These are phyloP conservation scores for Platynereis dumerilii DNA, from an alignment of 2,888 invertebrate species.

Conservation along the genomic window DNA sequence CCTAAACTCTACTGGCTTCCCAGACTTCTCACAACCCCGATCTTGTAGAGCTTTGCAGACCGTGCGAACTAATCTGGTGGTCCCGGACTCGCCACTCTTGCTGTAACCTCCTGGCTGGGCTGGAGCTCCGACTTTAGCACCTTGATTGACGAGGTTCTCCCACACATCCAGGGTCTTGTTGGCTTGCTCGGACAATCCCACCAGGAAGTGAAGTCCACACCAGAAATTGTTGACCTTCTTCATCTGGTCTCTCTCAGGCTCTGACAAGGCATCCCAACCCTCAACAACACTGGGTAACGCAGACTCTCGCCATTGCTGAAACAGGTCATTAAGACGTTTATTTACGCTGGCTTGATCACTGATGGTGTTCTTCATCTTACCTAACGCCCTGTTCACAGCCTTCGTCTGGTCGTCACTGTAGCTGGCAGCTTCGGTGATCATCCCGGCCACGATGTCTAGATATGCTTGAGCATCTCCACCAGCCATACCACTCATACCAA, in stretches of 20 bases:
- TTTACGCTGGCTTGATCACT: conserved; percentile 22
- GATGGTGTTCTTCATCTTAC: conserved; percentile 22
- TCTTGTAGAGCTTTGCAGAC: conserved; percentile 34
- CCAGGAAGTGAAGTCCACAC: conserved; percentile 33
- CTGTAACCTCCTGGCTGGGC: conserved; percentile 12
- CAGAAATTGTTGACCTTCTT: conserved; percentile 29
- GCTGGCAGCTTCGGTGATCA: conserved; percentile 9
- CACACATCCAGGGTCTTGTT: conserved; percentile 25
- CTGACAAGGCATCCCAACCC: conserved; percentile 22
- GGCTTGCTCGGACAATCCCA: conserved; percentile 32
- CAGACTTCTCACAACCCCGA: conserved; percentile 31
- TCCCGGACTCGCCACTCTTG: conserved; percentile 20
- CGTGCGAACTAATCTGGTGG: conserved; percentile 29
- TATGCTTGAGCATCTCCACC: conserved; percentile 11
- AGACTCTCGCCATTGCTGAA: conserved; percentile 24
- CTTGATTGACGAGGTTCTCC: conserved; percentile 28
- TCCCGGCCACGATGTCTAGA: neutral
- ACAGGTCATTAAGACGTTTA: conserved; percentile 26
- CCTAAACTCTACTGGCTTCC: conserved; percentile 31
- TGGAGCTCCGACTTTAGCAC: conserved; percentile 22
- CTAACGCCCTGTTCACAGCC: neutral
- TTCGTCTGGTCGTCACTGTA: neutral
- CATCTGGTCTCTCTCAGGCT: conserved; percentile 11
- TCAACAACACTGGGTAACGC: conserved; percentile 26
- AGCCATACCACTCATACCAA: conserved; percentile 16